Percentiles rank a stretch among this genome's conserved stretches.
Evolutionary conservation across 2,113 vertebrate genomes (phyloP).

Genomic region (Puma concolor): DNA sequence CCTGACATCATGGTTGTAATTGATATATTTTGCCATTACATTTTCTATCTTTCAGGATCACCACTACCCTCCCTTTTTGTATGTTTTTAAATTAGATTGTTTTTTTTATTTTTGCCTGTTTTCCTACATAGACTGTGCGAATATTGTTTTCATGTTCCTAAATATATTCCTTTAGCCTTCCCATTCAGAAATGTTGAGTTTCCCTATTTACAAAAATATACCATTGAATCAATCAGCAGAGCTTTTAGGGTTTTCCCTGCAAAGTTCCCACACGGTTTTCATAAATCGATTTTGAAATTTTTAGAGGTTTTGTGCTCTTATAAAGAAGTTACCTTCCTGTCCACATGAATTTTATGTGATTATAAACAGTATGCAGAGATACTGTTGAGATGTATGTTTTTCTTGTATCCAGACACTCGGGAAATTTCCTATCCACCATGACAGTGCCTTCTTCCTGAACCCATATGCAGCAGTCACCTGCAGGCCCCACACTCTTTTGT

Average conservation of each 20-base stretch:
- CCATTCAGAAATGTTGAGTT: neutral
- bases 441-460: neutral
- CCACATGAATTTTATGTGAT: neutral
- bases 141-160: neutral
- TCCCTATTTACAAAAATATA: neutral
- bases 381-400: neutral
- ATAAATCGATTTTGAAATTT: neutral
- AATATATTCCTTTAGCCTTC: neutral
- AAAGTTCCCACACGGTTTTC: neutral
- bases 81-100: neutral
- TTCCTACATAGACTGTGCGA: neutral
- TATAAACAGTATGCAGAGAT: no score
- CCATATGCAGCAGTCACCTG: neutral
- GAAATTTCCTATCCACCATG: neutral
- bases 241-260: neutral
- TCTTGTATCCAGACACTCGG: neutral
- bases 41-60: neutral
- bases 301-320: neutral
- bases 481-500: neutral
- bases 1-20: neutral
- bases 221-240: neutral
- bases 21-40: neutral
- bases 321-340: neutral
- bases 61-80: neutral
- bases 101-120: neutral